Conservation (phyloP, 2,797 vertebrate species). For the Eospalax fontanierii region DNA sequence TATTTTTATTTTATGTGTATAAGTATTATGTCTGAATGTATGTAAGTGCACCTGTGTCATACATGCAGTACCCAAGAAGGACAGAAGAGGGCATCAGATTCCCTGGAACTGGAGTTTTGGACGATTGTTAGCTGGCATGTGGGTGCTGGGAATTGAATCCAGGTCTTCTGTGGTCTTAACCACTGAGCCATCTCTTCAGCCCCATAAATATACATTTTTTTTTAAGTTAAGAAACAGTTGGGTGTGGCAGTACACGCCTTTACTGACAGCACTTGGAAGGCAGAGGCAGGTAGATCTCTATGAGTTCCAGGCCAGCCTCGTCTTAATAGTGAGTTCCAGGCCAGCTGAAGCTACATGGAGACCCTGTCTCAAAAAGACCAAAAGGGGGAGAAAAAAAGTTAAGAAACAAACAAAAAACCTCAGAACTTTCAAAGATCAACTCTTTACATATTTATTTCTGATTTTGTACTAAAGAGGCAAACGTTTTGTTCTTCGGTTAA, state of each 20-base stretch:
- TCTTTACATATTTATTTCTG: background rate
- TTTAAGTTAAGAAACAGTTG: background rate
- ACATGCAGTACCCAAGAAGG: too few species aligned
- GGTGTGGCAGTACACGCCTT: background rate
- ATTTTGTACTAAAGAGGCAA: conserved; percentile 21
- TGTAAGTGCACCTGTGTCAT: too few species aligned
- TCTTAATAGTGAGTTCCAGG: background rate
- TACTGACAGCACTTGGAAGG: background rate
- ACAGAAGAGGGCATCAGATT: too few species aligned
- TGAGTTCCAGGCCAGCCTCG: background rate
- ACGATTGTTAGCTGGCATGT: too few species aligned
- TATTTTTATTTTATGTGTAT: too few species aligned
- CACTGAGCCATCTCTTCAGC: too few species aligned
- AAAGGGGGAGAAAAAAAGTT: background rate
- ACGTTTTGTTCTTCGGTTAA: background rate
- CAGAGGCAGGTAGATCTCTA: background rate
- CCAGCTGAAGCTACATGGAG: background rate
- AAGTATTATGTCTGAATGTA: too few species aligned
- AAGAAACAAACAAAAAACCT: background rate
- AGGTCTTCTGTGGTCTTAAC: too few species aligned
- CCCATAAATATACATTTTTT: too few species aligned
- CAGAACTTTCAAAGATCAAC: conserved; percentile 41
- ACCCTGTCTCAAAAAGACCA: background rate
- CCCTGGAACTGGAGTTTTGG: too few species aligned
- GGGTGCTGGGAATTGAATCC: too few species aligned